phyloP scores from a whole-genome alignment of 1,140 invertebrate species.

The Cherax quadricarinatus region DNA sequence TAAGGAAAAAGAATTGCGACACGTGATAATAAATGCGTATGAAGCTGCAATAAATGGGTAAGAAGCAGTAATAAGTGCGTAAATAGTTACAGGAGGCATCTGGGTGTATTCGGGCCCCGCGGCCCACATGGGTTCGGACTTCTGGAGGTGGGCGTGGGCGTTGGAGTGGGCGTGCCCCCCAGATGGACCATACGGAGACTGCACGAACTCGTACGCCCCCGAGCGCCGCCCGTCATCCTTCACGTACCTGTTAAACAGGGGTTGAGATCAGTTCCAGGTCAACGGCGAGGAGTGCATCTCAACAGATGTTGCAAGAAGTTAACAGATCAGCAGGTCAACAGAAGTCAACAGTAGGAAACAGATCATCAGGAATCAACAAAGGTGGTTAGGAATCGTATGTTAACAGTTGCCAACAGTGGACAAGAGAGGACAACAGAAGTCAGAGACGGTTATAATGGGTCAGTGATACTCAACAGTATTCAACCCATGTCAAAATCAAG shows the following conservation, averaged over 20 bases:
- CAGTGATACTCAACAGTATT: too few relatives aligned
- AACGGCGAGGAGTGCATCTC: too few relatives aligned
- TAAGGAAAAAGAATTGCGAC: too few relatives aligned
- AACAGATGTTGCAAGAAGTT: too few relatives aligned
- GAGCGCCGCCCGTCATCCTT: conserved; percentile 40
- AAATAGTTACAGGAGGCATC: conserved; percentile 32
- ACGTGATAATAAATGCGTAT: too few relatives aligned
- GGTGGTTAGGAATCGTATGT: too few relatives aligned
- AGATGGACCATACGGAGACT: conserved; percentile 27
- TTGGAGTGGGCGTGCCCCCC: conserved; percentile 36
- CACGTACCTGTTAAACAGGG: conserved; percentile 33
- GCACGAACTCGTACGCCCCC: conserved; percentile 46
- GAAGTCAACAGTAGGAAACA: background rate
- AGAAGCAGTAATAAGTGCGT: background rate
- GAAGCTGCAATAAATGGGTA: too few relatives aligned
- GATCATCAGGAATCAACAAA: too few relatives aligned
- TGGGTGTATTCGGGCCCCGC: conserved; percentile 32
- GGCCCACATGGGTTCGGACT: conserved; percentile 57
- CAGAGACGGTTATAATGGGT: too few relatives aligned
- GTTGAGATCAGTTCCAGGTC: background rate
- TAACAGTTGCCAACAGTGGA: too few relatives aligned
- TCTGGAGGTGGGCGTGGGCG: conserved; percentile 50
- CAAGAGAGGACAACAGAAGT: too few relatives aligned
- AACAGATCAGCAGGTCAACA: background rate
- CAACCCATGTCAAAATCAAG: too few relatives aligned